A percentile compares a stretch with the other conserved stretches of the same genome.
These are phyloP conservation scores for Lates calcarifer DNA, from an alignment of 2,113 vertebrate genomes.

Conservation along the genomic window DNA sequence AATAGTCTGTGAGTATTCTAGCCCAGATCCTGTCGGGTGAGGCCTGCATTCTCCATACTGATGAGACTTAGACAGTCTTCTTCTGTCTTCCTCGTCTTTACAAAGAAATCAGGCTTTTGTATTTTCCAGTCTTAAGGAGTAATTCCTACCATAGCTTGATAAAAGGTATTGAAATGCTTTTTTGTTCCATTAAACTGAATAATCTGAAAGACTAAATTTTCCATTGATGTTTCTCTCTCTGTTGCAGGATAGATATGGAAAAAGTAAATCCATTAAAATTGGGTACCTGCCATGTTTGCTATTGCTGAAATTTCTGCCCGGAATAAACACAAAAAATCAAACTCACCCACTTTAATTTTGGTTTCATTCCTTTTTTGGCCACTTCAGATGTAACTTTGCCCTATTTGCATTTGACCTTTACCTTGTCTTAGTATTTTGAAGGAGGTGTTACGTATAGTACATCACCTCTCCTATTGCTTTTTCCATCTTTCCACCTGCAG, in stretches of 20 bases:
- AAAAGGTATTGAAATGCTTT: constrained; percentile 15
- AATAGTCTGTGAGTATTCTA: constrained; percentile 39
- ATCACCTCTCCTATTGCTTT: background rate
- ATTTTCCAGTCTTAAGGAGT: constrained; percentile 16
- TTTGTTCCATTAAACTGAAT: constrained; percentile 32
- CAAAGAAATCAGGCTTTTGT: constrained; percentile 21
- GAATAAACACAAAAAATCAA: background rate
- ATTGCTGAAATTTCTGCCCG: background rate
- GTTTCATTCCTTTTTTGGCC: background rate
- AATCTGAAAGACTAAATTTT: background rate
- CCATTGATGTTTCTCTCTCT: constrained; percentile 25
- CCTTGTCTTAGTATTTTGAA: background rate
- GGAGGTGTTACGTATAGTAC: background rate
- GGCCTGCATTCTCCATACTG: constrained; percentile 30
- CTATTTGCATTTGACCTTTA: background rate
- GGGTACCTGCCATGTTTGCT: constrained; percentile 11
- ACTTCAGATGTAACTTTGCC: background rate
- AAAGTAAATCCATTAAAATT: constrained; percentile 20
- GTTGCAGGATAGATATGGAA: background rate
- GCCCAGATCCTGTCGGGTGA: constrained; percentile 16
- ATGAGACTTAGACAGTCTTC: constrained; percentile 27
- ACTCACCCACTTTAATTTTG: background rate
- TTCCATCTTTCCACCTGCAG: background rate
- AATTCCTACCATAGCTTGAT: background rate
- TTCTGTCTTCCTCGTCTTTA: background rate